These are phyloP conservation scores for Lates japonicus DNA, from an alignment of 2,797 vertebrate species.

Conservation along the genomic window DNA sequence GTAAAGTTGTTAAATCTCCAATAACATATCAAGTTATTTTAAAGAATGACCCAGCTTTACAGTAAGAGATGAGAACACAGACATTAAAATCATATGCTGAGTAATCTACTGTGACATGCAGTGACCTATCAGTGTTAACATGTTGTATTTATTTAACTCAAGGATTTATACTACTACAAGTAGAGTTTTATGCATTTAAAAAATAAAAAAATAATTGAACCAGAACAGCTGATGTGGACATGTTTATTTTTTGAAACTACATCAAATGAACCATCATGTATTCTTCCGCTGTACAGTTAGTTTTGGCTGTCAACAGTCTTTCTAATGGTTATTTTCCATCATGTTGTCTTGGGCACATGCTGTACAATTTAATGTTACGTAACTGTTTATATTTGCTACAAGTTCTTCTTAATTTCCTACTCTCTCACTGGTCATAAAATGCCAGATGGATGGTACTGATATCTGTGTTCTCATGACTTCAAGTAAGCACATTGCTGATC, in stretches of 20 bases:
- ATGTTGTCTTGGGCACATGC: background rate
- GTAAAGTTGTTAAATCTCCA: background rate
- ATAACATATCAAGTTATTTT: background rate
- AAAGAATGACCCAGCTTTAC: background rate
- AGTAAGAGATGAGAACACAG: background rate
- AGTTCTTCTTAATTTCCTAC: background rate
- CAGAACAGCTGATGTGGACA: background rate
- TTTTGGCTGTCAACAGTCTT: background rate
- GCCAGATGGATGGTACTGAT: background rate
- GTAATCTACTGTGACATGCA: background rate
- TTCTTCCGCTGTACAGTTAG: background rate
- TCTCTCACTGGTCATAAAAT: background rate
- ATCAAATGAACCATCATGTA: background rate
- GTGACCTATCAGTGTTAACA: conserved; percentile 31
- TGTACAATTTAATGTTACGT: too few relatives aligned
- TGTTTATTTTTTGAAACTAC: background rate
- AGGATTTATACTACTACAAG: background rate
- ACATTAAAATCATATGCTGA: background rate
- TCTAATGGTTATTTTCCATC: background rate
- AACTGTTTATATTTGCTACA: background rate
- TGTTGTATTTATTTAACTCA: background rate
- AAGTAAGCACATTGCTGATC: background rate
- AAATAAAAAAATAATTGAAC: background rate
- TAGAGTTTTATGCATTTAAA: background rate
- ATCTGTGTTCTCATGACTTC: background rate